Percentiles rank a stretch among this genome's conserved stretches.
Evolutionary conservation across 2,797 vertebrate genomes (phyloP).

Genomic region (Tragopan temminckii): DNA sequence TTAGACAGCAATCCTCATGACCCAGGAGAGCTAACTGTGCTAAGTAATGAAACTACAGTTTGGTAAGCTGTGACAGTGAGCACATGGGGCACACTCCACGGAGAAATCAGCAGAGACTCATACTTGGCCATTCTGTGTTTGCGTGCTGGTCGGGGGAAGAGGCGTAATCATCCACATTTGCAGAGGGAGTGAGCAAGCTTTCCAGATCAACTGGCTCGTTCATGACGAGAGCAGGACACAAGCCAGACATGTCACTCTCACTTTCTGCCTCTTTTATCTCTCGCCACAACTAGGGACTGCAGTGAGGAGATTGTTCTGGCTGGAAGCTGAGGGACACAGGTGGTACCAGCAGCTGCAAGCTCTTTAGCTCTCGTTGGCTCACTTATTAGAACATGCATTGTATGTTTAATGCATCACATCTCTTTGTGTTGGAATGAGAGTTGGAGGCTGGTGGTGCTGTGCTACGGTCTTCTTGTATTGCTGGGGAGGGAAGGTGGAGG

Average conservation of each 20-base stretch:
- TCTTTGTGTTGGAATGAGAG: conserved; percentile 10
- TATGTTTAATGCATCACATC: conserved; percentile 57
- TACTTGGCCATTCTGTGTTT: neutral
- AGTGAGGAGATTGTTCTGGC: conserved; percentile 72
- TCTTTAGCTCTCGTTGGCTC: conserved; percentile 66
- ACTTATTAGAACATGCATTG: conserved; percentile 55
- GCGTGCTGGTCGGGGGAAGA: neutral
- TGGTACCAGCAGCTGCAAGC: conserved; percentile 76
- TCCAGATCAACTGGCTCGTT: conserved; percentile 53
- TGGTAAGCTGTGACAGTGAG: neutral
- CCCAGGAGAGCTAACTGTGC: neutral
- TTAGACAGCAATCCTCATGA: neutral
- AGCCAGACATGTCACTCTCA: conserved; percentile 68
- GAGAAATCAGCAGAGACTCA: neutral
- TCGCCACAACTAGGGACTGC: conserved; percentile 67
- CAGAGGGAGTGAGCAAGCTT: neutral
- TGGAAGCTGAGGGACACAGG: conserved; percentile 75
- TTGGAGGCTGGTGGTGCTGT: conserved; percentile 20
- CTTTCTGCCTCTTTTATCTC: conserved; percentile 72
- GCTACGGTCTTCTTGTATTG: neutral
- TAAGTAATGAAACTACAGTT: conserved; percentile 24
- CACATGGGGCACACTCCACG: neutral
- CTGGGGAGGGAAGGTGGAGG: conserved; percentile 49
- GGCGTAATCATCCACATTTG: neutral
- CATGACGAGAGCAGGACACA: neutral